These are phyloP conservation scores for Lerema accius DNA, from an alignment of 1,140 invertebrate genomes.

Conservation along the genomic window DNA sequence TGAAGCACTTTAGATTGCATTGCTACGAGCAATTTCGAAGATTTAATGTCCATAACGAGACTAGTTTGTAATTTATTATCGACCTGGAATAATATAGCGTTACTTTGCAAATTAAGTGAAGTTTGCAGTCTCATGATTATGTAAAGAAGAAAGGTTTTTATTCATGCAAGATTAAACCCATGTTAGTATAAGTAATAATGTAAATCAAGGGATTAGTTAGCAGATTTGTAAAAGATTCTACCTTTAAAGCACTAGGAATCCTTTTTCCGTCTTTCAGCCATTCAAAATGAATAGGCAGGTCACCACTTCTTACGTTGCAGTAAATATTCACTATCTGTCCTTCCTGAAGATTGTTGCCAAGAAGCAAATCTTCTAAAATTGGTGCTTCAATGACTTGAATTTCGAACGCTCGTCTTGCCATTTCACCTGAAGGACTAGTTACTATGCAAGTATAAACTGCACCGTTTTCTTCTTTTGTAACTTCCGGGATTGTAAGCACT, in stretches of 20 bases:
- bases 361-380: slow-evolving; percentile 83
- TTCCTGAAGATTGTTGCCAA: slow-evolving; percentile 89
- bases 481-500: slow-evolving; percentile 87
- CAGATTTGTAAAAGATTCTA: slow-evolving; percentile 70
- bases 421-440: slow-evolving; percentile 89
- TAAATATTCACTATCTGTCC: slow-evolving; percentile 94
- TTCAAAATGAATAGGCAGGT: slow-evolving; percentile 94
- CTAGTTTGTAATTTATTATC: slow-evolving; percentile 1
- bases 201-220: too few species aligned
- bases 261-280: slow-evolving; percentile 94
- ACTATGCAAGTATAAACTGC: slow-evolving; percentile 94
- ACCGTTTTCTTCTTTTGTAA: slow-evolving; percentile 86
- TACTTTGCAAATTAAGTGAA: too few species aligned
- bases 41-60: neutral
- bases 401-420: slow-evolving; percentile 86
- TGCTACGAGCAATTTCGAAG: neutral
- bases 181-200: too few species aligned
- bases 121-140: too few species aligned
- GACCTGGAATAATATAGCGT: neutral
- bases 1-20: slow-evolving; percentile 3
- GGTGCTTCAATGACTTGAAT: slow-evolving; percentile 90
- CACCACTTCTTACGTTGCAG: slow-evolving; percentile 94
- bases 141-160: too few species aligned
- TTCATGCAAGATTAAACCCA: too few species aligned
- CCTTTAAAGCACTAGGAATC: slow-evolving; percentile 86